Conservation (phyloP, 2,797 vertebrate species). For the Gadopsis marmoratus region DNA sequence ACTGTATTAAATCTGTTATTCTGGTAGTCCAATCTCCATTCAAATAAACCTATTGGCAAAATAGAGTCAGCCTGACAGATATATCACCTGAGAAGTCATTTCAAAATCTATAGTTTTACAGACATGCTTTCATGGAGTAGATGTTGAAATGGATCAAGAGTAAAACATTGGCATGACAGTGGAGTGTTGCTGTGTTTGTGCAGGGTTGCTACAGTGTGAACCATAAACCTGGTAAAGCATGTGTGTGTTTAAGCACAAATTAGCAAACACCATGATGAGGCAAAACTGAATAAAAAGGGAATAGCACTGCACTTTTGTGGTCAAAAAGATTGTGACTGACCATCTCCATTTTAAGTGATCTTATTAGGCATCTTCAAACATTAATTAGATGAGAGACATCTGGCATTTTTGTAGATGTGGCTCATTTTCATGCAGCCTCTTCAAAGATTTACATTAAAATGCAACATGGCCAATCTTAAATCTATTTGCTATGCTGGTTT, state of each 20-base stretch:
- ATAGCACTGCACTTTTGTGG: not conserved
- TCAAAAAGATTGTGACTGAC: not conserved
- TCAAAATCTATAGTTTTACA: not conserved
- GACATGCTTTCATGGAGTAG: not conserved
- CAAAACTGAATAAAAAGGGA: not conserved
- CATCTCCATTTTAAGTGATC: not conserved
- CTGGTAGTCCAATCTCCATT: conserved; percentile 4
- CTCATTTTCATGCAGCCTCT: not conserved
- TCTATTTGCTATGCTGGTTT: conserved; percentile 9
- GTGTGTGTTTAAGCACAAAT: not conserved
- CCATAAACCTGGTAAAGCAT: not conserved
- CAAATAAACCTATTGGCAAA: not conserved
- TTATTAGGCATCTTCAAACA: not conserved
- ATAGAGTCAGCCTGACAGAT: not conserved
- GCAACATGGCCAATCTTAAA: not conserved
- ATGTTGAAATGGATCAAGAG: conserved; percentile 1
- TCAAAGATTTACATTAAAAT: not conserved
- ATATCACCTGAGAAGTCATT: not conserved
- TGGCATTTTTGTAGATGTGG: not conserved
- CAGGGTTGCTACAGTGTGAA: not conserved
- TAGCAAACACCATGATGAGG: not conserved
- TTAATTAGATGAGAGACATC: conserved; percentile 1
- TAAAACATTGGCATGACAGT: not conserved
- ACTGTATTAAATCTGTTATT: conserved; percentile 28
- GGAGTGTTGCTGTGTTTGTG: not conserved